Evolutionary conservation across 2,797 vertebrate species (phyloP).

Genomic region (Phylloscopus collybita): DNA sequence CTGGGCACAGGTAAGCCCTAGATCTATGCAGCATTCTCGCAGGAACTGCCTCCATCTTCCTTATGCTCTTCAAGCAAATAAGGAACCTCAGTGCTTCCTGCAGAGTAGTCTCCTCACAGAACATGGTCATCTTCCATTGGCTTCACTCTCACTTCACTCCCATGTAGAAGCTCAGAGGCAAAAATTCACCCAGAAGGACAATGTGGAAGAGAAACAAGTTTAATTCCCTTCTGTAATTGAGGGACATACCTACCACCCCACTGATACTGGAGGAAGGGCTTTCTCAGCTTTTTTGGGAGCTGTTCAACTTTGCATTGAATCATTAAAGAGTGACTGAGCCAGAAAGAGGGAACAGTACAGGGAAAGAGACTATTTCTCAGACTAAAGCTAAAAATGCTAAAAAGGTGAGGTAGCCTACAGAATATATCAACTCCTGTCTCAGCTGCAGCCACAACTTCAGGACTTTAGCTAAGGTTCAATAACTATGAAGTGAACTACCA

Average conservation of each 20-base stretch:
- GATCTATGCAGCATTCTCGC: accelerated
- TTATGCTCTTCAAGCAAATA: background rate
- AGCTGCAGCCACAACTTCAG: background rate
- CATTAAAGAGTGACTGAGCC: background rate
- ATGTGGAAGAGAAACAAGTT: background rate
- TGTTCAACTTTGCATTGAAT: background rate
- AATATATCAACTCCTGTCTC: background rate
- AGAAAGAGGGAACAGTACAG: background rate
- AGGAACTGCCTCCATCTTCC: background rate
- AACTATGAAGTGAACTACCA: background rate
- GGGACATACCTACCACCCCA: background rate
- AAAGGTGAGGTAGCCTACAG: background rate
- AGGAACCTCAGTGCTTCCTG: background rate
- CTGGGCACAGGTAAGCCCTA: background rate
- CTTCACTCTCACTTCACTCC: background rate
- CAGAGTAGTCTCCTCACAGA: background rate
- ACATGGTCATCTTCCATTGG: background rate
- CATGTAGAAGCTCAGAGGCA: background rate
- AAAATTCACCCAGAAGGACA: background rate
- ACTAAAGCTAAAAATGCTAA: background rate
- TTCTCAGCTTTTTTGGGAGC: background rate
- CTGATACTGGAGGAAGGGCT: background rate
- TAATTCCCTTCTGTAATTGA: background rate
- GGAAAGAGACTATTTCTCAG: background rate
- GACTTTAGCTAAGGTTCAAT: background rate